Percentiles rank a stretch among this genome's conserved stretches.
phyloP scores from a whole-genome alignment of 2,797 vertebrate species.

The Epinephelus malabaricus region DNA sequence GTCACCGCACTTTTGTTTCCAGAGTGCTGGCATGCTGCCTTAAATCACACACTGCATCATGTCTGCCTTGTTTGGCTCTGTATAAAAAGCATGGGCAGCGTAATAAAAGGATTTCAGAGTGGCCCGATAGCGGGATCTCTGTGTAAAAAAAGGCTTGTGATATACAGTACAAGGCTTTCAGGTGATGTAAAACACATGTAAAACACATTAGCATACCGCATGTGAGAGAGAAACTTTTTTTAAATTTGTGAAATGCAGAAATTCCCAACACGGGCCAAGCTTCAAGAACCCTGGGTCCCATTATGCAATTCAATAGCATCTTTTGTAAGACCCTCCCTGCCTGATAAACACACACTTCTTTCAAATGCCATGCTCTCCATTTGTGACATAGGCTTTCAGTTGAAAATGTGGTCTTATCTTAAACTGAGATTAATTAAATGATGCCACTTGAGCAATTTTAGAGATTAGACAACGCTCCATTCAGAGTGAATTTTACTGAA shows the following conservation, averaged over 20 bases:
- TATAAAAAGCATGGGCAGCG: too few relatives aligned
- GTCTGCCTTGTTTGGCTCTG: too few relatives aligned
- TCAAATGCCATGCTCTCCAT: neutral
- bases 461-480: neutral
- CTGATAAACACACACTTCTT: neutral
- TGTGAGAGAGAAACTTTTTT: neutral
- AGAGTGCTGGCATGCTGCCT: too few relatives aligned
- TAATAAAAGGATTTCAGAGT: too few relatives aligned
- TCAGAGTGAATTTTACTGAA: neutral
- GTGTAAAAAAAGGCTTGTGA: too few relatives aligned
- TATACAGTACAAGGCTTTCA: too few relatives aligned
- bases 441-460: neutral
- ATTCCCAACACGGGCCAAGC: neutral
- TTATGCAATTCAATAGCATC: neutral
- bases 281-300: neutral
- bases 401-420: neutral
- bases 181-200: too few relatives aligned
- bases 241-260: neutral
- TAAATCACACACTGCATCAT: too few relatives aligned
- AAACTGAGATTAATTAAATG: neutral
- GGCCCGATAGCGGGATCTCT: too few relatives aligned
- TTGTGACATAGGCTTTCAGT: neutral
- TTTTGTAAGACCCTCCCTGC: neutral
- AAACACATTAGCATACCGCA: neutral
- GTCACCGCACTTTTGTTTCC: too few relatives aligned